A percentile compares a stretch with the other conserved stretches of the same genome.
Conservation (phyloP, 1,140 invertebrate species). For the Atta texana region DNA sequence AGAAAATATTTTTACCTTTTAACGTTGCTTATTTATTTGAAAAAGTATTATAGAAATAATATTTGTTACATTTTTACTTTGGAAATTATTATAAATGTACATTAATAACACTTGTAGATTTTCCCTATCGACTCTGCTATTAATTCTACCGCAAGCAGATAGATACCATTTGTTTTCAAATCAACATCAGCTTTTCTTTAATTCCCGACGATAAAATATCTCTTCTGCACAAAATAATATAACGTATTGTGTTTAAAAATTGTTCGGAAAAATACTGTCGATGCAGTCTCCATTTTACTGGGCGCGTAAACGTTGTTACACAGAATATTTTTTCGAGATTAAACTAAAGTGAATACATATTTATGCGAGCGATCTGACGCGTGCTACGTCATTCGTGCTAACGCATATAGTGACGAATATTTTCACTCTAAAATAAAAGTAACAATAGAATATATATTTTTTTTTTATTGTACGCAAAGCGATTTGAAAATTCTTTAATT, state of each 20-base stretch:
- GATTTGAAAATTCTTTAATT: slow-evolving; percentile 30
- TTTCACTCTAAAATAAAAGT: slow-evolving; percentile 38
- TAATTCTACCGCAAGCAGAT: background rate
- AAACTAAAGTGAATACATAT: slow-evolving; percentile 62
- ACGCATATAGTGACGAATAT: slow-evolving; percentile 16
- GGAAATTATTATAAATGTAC: background rate
- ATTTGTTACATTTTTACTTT: background rate
- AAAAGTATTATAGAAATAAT: slow-evolving; percentile 15
- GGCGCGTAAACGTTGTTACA: slow-evolving; percentile 49
- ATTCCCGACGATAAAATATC: slow-evolving; percentile 40
- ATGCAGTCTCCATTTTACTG: slow-evolving; percentile 38
- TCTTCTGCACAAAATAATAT: slow-evolving; percentile 35
- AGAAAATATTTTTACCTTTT: background rate
- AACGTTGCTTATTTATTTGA: background rate
- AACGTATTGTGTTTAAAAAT: slow-evolving; percentile 40
- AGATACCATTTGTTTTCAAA: background rate
- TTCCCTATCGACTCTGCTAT: background rate
- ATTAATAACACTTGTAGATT: slow-evolving; percentile 1
- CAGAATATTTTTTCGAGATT: slow-evolving; percentile 58
- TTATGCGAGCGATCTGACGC: slow-evolving; percentile 46
- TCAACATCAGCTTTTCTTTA: slow-evolving; percentile 13
- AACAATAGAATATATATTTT: slow-evolving; percentile 24
- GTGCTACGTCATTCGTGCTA: slow-evolving; percentile 25
- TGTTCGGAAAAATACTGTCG: slow-evolving; percentile 46
- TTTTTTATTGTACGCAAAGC: slow-evolving; percentile 4